These are phyloP conservation scores for Nothoprocta pentlandii DNA, from an alignment of 2,113 vertebrate species.

Conservation along the genomic window DNA sequence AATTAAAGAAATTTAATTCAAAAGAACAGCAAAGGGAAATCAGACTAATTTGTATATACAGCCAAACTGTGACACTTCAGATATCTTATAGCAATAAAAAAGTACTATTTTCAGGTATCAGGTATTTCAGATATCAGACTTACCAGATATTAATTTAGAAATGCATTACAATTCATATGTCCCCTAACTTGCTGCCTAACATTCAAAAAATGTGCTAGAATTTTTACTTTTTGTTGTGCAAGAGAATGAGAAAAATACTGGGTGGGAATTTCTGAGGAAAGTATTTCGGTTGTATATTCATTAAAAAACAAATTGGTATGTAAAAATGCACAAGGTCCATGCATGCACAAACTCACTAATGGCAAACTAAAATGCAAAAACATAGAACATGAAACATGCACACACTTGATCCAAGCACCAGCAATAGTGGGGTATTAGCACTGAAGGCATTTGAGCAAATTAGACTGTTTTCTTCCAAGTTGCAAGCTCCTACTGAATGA, in stretches of 20 bases:
- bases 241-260: neutral
- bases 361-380: neutral
- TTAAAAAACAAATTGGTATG: neutral
- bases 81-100: neutral
- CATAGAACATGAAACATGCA: neutral
- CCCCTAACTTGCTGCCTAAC: neutral
- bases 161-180: accelerated
- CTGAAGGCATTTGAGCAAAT: accelerated
- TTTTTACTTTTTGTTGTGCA: neutral
- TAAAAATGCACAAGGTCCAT: neutral
- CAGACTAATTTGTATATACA: neutral
- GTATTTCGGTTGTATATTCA: neutral
- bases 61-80: neutral
- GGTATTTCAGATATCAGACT: neutral
- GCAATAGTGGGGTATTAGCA: neutral
- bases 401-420: neutral
- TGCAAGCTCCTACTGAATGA: neutral
- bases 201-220: neutral
- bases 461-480: neutral
- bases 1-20: neutral
- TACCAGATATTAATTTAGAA: neutral
- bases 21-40: neutral
- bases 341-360: neutral
- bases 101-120: neutral
- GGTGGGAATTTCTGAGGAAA: neutral